A percentile compares a stretch with the other conserved stretches of the same genome.
Evolutionary conservation across 2,888 invertebrate species (phyloP).

Genomic region (Meteorus cinctellus): DNA sequence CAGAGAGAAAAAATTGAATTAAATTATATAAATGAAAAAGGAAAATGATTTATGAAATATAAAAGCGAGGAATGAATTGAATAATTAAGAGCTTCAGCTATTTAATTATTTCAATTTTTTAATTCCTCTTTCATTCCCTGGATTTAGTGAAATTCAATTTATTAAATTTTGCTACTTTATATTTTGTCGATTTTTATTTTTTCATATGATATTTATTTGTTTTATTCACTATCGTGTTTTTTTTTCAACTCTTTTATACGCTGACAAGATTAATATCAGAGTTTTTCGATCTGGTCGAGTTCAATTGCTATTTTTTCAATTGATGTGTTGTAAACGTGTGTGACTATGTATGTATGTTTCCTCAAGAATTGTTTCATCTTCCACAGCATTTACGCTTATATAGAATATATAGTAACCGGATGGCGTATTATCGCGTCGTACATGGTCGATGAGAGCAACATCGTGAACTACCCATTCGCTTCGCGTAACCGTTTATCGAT

Average conservation of each 20-base stretch:
- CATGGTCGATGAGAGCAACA: slow-evolving; percentile 34
- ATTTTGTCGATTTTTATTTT: not conserved
- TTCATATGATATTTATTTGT: not conserved
- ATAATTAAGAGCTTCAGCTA: too few species aligned
- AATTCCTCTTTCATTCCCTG: too few species aligned
- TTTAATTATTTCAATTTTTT: too few species aligned
- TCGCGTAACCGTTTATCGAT: slow-evolving; percentile 62
- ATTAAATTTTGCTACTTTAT: not conserved
- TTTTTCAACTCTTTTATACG: not conserved
- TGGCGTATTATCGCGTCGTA: slow-evolving; percentile 27
- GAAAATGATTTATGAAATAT: too few species aligned
- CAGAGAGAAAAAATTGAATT: not conserved
- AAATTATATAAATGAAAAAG: too few species aligned
- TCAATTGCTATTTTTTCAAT: not conserved
- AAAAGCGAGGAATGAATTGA: too few species aligned
- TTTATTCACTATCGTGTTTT: not conserved
- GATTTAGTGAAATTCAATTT: too few species aligned
- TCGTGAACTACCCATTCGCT: slow-evolving; percentile 44
- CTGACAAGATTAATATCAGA: not conserved
- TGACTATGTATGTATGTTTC: not conserved
- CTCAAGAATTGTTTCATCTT: slow-evolving; percentile 30
- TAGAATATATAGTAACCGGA: slow-evolving; percentile 2
- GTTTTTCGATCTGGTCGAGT: not conserved
- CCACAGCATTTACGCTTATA: slow-evolving; percentile 30
- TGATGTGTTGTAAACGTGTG: not conserved